Conservation (phyloP, 2,113 vertebrate genomes). For the Semicossyphus pulcher region DNA sequence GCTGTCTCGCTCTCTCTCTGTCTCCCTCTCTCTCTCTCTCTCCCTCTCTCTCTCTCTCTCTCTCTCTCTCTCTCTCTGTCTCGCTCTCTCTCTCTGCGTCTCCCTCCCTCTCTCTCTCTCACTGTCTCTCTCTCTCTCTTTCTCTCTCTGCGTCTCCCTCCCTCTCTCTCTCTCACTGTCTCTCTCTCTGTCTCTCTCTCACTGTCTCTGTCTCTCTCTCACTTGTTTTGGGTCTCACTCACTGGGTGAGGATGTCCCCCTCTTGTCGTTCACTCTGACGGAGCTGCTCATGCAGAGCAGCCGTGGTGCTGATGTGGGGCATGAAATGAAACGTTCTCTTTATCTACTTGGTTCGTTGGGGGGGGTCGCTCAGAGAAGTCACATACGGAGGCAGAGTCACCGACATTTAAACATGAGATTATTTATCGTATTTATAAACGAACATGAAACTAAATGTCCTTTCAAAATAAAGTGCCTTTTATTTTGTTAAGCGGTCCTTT, state of each 20-base stretch:
- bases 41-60: conserved; percentile 12
- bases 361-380: too few relatives aligned
- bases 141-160: background rate
- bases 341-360: conserved; percentile 46
- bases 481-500: too few relatives aligned
- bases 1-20: conserved; percentile 23
- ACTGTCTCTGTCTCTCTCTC: conserved; percentile 41
- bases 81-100: conserved; percentile 13
- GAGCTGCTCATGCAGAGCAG: conserved; percentile 54
- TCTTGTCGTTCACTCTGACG: conserved; percentile 38
- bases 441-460: too few relatives aligned
- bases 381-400: too few relatives aligned
- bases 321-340: conserved; percentile 64
- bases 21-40: conserved; percentile 17
- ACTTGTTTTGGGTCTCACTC: conserved; percentile 3
- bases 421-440: too few relatives aligned
- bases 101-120: conserved; percentile 24
- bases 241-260: conserved; percentile 26
- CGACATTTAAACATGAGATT: too few relatives aligned
- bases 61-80: conserved; percentile 25
- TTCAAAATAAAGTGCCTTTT: too few relatives aligned
- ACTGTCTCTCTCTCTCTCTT: background rate
- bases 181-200: conserved; percentile 4
- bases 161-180: background rate
- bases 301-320: conserved; percentile 33